Conservation (phyloP, 1,140 invertebrate species). For the Eulimnadia texana region DNA sequence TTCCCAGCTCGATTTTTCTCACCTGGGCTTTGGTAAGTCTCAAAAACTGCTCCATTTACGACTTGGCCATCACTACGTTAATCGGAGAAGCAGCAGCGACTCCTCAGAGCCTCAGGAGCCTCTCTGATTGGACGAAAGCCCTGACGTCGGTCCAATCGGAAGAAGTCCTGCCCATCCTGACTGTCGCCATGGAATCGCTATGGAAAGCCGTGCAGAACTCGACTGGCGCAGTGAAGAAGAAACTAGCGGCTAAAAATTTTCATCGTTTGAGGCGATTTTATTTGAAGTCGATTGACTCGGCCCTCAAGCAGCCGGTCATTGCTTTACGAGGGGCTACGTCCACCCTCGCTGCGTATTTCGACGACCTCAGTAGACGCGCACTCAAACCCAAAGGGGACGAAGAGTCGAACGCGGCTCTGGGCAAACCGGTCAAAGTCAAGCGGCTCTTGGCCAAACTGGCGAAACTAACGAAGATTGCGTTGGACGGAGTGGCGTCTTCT, state of each 20-base stretch:
- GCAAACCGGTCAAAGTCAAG: constrained; percentile 9
- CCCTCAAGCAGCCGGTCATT: background rate
- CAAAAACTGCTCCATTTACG: background rate
- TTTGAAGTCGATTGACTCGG: background rate
- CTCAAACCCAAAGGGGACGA: no score
- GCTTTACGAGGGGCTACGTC: background rate
- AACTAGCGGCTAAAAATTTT: constrained; percentile 1
- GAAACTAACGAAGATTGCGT: background rate
- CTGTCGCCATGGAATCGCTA: constrained; percentile 9
- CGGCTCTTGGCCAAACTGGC: background rate
- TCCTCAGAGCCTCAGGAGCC: background rate
- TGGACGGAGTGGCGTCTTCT: background rate
- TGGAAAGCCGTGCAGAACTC: background rate
- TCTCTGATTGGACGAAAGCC: background rate
- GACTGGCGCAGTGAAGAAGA: background rate
- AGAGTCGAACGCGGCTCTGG: background rate
- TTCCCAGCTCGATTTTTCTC: background rate
- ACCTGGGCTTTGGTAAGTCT: constrained; percentile 1
- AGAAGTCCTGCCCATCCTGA: background rate
- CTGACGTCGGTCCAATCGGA: background rate
- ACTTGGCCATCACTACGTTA: background rate
- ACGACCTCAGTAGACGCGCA: background rate
- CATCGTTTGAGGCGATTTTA: background rate
- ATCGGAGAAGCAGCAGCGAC: background rate
- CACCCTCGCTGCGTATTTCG: constrained; percentile 1